These are phyloP conservation scores for Podotricha telesiphe DNA, from an alignment of 2,888 invertebrate genomes.

Conservation along the genomic window DNA sequence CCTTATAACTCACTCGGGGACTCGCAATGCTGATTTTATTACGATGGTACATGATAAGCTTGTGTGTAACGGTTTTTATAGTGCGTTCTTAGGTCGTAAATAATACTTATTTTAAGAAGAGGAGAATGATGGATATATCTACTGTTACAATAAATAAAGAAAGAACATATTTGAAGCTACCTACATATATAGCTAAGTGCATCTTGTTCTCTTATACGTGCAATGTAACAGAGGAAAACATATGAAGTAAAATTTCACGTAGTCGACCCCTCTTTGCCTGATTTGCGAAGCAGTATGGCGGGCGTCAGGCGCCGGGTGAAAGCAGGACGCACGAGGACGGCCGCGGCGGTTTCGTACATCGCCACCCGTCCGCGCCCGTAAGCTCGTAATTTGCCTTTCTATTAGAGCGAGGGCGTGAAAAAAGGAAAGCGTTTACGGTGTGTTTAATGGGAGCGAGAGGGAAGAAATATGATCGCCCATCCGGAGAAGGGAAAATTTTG, in stretches of 20 bases:
- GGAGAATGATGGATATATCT: not conserved
- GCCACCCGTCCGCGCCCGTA: slow-evolving; percentile 84
- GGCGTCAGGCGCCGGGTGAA: slow-evolving; percentile 57
- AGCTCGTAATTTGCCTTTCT: slow-evolving; percentile 85
- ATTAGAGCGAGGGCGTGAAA: slow-evolving; percentile 84
- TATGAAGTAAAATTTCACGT: slow-evolving; percentile 80
- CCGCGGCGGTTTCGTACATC: slow-evolving; percentile 80
- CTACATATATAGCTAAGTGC: not conserved
- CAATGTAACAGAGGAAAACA: slow-evolving; percentile 62
- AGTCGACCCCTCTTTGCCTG: slow-evolving; percentile 73
- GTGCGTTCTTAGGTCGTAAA: not conserved
- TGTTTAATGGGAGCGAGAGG: slow-evolving; percentile 83
- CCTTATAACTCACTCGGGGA: slow-evolving; percentile 60
- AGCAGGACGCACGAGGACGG: slow-evolving; percentile 69
- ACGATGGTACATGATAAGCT: slow-evolving; percentile 1
- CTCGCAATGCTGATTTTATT: slow-evolving; percentile 45
- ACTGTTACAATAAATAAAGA: not conserved
- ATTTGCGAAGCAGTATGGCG: slow-evolving; percentile 64
- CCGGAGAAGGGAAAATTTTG: slow-evolving; percentile 82
- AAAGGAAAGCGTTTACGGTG: slow-evolving; percentile 84
- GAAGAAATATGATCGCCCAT: slow-evolving; percentile 82
- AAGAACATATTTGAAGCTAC: not conserved
- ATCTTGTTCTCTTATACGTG: slow-evolving; percentile 39
- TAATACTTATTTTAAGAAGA: not conserved
- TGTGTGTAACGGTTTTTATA: not conserved